Evolutionary conservation across 1,140 invertebrate species (phyloP).

Genomic region (Atopsyche davidsoni): DNA sequence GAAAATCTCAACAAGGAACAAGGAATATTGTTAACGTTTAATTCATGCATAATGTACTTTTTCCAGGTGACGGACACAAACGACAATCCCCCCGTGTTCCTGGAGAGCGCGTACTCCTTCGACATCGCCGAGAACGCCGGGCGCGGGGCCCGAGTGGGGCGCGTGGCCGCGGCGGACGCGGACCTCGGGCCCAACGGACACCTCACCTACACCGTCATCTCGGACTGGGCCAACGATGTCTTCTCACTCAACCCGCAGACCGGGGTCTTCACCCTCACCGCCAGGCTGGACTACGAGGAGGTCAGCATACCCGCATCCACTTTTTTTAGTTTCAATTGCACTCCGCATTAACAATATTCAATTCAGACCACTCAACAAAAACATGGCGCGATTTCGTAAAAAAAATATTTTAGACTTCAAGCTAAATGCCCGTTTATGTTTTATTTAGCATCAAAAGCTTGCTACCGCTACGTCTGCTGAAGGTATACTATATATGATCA

Average conservation of each 20-base stretch:
- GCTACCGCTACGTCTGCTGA: too few relatives aligned
- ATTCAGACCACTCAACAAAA: neutral
- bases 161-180: slow-evolving; percentile 73
- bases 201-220: slow-evolving; percentile 80
- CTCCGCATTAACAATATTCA: neutral
- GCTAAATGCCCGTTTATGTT: neutral
- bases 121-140: slow-evolving; percentile 81
- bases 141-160: slow-evolving; percentile 73
- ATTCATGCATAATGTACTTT: slow-evolving; percentile 23
- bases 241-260: slow-evolving; percentile 88
- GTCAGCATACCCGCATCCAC: slow-evolving; percentile 46
- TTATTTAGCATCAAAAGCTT: neutral
- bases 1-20: too few relatives aligned
- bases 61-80: slow-evolving; percentile 86
- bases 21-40: too few relatives aligned
- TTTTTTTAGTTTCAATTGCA: slow-evolving; percentile 2
- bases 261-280: slow-evolving; percentile 82
- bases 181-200: slow-evolving; percentile 84
- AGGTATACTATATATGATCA: too few relatives aligned
- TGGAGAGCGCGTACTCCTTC: slow-evolving; percentile 78
- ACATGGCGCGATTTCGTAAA: neutral
- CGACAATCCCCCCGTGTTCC: slow-evolving; percentile 88
- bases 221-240: slow-evolving; percentile 91
- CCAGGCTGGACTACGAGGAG: slow-evolving; percentile 88
- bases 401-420: neutral